phyloP scores from a whole-genome alignment of 2,888 invertebrate genomes.

The Pseudococcus jackbeardsleyi region DNA sequence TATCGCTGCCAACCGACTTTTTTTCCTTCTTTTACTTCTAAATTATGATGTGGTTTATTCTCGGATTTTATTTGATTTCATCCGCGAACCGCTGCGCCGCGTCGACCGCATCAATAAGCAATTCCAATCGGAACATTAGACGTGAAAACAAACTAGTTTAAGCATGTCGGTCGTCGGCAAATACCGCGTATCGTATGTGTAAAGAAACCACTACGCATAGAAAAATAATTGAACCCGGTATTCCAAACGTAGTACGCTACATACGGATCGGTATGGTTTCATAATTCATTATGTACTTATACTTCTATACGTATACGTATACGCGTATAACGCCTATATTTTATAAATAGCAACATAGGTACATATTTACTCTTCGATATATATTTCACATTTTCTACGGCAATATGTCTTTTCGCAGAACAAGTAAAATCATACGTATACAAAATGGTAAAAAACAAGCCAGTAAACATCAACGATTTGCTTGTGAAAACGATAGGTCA shows the following conservation, averaged over 20 bases:
- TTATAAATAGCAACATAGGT: background rate
- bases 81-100: background rate
- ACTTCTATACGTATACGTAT: background rate
- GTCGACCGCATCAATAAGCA: slow-evolving; percentile 5
- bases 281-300: background rate
- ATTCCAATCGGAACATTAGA: slow-evolving; percentile 6
- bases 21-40: background rate
- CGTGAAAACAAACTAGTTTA: slow-evolving; percentile 38
- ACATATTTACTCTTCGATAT: background rate
- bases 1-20: background rate
- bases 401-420: too few species aligned
- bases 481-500: too few species aligned
- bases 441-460: too few species aligned
- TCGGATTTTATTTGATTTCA: slow-evolving; percentile 12
- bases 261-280: background rate
- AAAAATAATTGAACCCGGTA: slow-evolving; percentile 11
- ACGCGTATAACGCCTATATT: background rate
- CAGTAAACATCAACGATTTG: too few species aligned
- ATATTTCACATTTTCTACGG: background rate
- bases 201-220: background rate
- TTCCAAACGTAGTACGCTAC: background rate
- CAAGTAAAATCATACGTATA: too few species aligned
- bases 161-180: slow-evolving; percentile 18
- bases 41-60: slow-evolving; percentile 43
- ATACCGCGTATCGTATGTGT: background rate